Evolutionary conservation across 2,888 invertebrate genomes (phyloP), one percentile per base, ranked within the genome.

Genomic region (Polyploca ridens): DNA sequence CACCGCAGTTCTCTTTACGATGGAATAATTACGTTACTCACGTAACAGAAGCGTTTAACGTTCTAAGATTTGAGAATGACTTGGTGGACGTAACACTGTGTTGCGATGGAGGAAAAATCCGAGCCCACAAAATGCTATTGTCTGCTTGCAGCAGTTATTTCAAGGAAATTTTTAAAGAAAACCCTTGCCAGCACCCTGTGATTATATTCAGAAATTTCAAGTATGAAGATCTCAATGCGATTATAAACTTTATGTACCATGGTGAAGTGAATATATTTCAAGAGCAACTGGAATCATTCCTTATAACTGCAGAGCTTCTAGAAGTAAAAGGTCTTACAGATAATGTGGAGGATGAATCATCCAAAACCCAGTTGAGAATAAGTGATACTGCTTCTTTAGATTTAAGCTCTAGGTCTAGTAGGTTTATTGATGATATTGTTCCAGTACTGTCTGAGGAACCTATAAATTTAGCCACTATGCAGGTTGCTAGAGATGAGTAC

Each of bases 81-180:
- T 95, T 98, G 71, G 97, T 97, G 64, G 98, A 98, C 94, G 98
- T 98, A 64, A 98, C 97, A 68, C 91, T 98, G 71, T 97, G 97
- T 86, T 97, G 97, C 84, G 98, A 98, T 87, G 98, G 98, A 70
- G 96, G 96, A 68, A 96, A 96, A 90, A 96, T 98, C 73, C 96
- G 96, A 81, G 98, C 98, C 54, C 98, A 98, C 84, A 97, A 97
- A 94, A 96, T 98, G 94, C 95, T 98, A 63, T 93, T 98, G 33
- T 97, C 97, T 0, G 97, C 97, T 7, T 98, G 98, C 85, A 98
- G 98, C 80, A 95, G 95, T 74, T 98, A 97, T 85, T 98, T 98
- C 83, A 95, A 94, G 73, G 95, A 96, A 81, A 95, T 96, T 75
- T 95, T 96, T 70, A 94, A 96, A 92, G 97, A 97, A 86, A 97